These are phyloP conservation scores for Cephalotes varians DNA, from an alignment of 2,888 invertebrate species.

Conservation along the genomic window DNA sequence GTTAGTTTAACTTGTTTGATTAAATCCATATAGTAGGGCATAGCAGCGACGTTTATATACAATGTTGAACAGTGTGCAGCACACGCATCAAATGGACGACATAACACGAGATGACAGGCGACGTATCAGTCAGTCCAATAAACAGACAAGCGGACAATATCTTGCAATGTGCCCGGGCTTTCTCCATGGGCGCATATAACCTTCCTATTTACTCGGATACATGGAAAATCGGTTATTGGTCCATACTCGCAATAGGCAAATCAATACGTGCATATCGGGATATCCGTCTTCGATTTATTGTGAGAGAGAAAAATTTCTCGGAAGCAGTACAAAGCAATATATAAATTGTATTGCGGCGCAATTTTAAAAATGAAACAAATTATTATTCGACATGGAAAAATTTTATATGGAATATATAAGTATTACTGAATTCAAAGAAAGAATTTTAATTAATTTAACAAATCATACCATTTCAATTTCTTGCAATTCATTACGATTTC, in stretches of 20 bases:
- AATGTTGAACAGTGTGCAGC: constrained; percentile 37
- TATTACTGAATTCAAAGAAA: not conserved
- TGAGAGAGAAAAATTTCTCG: not conserved
- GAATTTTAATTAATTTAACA: not conserved
- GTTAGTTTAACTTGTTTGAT: constrained; percentile 34
- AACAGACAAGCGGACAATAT: constrained; percentile 52
- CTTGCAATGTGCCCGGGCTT: constrained; percentile 42
- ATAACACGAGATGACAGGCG: constrained; percentile 42
- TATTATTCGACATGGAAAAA: not conserved
- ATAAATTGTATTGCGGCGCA: not conserved
- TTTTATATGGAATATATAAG: not conserved
- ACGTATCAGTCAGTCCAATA: constrained; percentile 54
- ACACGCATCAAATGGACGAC: constrained; percentile 45
- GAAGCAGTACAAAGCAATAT: not conserved
- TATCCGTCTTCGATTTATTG: constrained; percentile 27
- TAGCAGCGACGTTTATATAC: constrained; percentile 19
- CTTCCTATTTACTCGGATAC: constrained; percentile 48
- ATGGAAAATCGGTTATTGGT: constrained; percentile 48
- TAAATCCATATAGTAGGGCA: constrained; percentile 6
- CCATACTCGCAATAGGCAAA: constrained; percentile 46
- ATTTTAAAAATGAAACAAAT: not conserved
- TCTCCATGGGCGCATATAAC: constrained; percentile 48
- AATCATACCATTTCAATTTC: not conserved
- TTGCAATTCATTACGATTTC: not conserved
- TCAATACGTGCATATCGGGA: constrained; percentile 40